Evolutionary conservation across 2,888 invertebrate genomes (phyloP), one percentile per base, ranked within the genome.

Genomic region (Cephus spinipes): DNA sequence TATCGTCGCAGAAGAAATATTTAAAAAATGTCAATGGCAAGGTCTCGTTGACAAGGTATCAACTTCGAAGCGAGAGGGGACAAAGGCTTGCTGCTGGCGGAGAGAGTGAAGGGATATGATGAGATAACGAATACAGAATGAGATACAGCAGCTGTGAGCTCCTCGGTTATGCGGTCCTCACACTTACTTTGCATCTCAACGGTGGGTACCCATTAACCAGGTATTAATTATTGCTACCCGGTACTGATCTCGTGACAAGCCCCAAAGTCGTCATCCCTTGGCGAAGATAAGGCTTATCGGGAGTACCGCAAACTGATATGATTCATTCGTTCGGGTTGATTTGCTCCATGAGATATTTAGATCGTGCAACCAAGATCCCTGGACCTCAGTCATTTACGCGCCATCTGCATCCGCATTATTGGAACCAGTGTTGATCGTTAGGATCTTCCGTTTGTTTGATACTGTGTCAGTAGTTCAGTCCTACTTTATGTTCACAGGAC

Each of bases 61-160:
- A 69, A 75, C 76, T 76, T 75, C 75, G 55, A 31, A 71, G 71
- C 12, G 32, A 31, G 71, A 11, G 71, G 71, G 71, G 71, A 71
- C 71, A 71, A 71, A 71, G 71, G 32, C 55, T 71, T 71, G 71
- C 12, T 71, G 23, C 78, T 81, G 76, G 75, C 80, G 80, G 79
- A 81, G 78, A 80, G 78, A 83, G 81, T 78, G 34, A 76, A 74
- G 75, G 85, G 85, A 79, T 88, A 90, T 88, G 87, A 91, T 87
- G 91, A 91, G 91, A 90, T 91, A 91, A 91, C 91, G 87, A 89
- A 87, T 86, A 86, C 90, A 91, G 91, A 91, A 91, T 91, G 91
- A 90, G 88, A 88, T 88, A 89, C 89, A 89, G 88, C 86, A 89
- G 87, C 86, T 87, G 88, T 87, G 88, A 89, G 85, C 87, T 90